Evolutionary conservation across 2,797 vertebrate species (phyloP).

Genomic region (Mycteria americana): DNA sequence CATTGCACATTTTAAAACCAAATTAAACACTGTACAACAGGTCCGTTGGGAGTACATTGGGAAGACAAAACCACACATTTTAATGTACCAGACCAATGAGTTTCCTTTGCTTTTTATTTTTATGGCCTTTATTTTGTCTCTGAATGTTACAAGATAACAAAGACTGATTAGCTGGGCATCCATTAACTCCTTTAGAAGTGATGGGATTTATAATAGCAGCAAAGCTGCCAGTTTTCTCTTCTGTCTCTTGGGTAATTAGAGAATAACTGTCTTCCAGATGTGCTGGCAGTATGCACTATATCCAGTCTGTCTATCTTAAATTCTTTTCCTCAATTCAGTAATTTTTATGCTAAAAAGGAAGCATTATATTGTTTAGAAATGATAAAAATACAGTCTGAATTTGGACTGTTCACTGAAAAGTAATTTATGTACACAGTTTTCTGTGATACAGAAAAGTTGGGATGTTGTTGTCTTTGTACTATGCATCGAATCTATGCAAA

Average conservation of each 20-base stretch:
- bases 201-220: slow-evolving; percentile 31
- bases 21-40: background rate
- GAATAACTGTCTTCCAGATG: slow-evolving; percentile 49
- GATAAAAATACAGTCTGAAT: background rate
- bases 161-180: slow-evolving; percentile 32
- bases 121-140: slow-evolving; percentile 26
- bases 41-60: background rate
- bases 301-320: background rate
- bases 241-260: slow-evolving; percentile 46
- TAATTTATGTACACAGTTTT: background rate
- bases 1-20: background rate
- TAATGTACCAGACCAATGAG: background rate
- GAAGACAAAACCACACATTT: background rate
- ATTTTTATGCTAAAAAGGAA: slow-evolving; percentile 31
- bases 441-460: background rate
- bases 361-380: slow-evolving; percentile 6
- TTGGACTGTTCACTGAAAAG: background rate
- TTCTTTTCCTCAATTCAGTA: slow-evolving; percentile 16
- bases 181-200: slow-evolving; percentile 43
- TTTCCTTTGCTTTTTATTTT: slow-evolving; percentile 21
- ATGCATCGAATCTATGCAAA: background rate
- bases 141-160: slow-evolving; percentile 33
- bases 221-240: slow-evolving; percentile 49
- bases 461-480: background rate
- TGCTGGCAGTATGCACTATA: slow-evolving; percentile 27